Base-by-base conservation (phyloP, 2,797 vertebrate genomes). In the Rhyacichthys aspro region DNA sequence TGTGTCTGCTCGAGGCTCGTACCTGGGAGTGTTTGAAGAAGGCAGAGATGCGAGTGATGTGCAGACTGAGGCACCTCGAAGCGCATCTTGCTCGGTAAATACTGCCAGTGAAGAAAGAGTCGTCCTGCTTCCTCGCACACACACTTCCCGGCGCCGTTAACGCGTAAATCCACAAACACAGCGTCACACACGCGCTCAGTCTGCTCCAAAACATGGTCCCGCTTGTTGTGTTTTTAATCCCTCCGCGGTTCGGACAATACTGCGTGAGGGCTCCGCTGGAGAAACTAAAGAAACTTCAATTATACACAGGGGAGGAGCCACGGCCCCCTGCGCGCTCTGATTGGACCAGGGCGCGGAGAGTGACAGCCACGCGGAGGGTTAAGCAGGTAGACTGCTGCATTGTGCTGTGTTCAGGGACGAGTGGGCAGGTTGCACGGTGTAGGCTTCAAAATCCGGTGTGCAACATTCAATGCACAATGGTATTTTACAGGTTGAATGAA, bases 21-120 rank as follows among this genome's bases (percentile, higher is more conserved):
- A 98, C 96, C 96, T 98, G 96, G 12, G 94, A 92, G 83, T 95
- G 95, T 88, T 94, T 95, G 91, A 94, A 94, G 62, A 94, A 94
- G 47, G 95, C 94, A 55, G 96, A 96, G 90, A 98, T 95, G 91
- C 96, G 96, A 62, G 96, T 98, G 91, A 98, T 95, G 91, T 98
- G 96, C 86, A 98, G 92, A 55, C 96, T 97, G 72, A 98, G 94
- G 88, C 96, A 98, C 84, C 96, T 91, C 81, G 96, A 95, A 43
- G 94, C 88, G 93, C 96, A 98, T 90, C 96, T 93, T 37, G 96
- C 95, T 79, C 94, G 91, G 76, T 91, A 92, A 61, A 96, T 80
- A 16, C 94, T 93, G 82, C 53, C 82, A 14, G 92, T 80, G 78
- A 94, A 91, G 86, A 94, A 92, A 56, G 91, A 90, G 82, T 96